Base-by-base conservation (phyloP, 2,888 invertebrate genomes). In the Mesochorus sp. region DNA sequence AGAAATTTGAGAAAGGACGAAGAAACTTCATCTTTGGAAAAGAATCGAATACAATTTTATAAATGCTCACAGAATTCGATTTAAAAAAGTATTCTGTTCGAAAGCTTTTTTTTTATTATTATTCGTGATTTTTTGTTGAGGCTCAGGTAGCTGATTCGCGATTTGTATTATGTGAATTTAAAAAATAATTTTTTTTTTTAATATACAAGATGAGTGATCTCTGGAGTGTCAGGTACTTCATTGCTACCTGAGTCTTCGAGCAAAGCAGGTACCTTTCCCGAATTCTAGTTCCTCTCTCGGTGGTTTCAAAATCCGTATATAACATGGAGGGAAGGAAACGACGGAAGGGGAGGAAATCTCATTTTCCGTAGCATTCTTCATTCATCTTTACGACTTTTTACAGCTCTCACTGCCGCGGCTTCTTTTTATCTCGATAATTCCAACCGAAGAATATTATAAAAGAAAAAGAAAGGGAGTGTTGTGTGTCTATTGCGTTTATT, bases 141-240 rank as follows among this genome's bases (percentile, higher is more conserved):
- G n/a, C n/a, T n/a, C n/a, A n/a, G n/a, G n/a, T n/a, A n/a, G n/a
- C n/a, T n/a, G n/a, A n/a, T n/a, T n/a, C 8, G 6, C 17, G 14
- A 39, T 28, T 14, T 3, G 42, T 26, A 34, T 17, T 53, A 10
- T 53, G 8, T 8, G 34, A 34, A 10, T 14, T 26, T 6, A 51
- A 28, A 28, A 28, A 12, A 8, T 26, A 14, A 3, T 5, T 3
- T 19, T 47, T 28, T 51, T 28, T 51, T 28, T 28, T 28, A 3
- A 1, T 0, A 12, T 24, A 1, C n/a, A 5, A 8, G n/a, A 19
- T 44, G 44, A 44, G 19, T 19, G 19, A 19, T 51, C 28, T 14
- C 51, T 51, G 12, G 17, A 14, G 53, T 31, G 53, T 55, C 31
- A 55, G 53, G 53, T 55, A 55, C 17, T 10, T 55, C 8, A 55